Percentiles rank a stretch among this genome's conserved stretches.
phyloP scores from a whole-genome alignment of 2,113 vertebrate genomes.

The Pangasianodon hypophthalmus region DNA sequence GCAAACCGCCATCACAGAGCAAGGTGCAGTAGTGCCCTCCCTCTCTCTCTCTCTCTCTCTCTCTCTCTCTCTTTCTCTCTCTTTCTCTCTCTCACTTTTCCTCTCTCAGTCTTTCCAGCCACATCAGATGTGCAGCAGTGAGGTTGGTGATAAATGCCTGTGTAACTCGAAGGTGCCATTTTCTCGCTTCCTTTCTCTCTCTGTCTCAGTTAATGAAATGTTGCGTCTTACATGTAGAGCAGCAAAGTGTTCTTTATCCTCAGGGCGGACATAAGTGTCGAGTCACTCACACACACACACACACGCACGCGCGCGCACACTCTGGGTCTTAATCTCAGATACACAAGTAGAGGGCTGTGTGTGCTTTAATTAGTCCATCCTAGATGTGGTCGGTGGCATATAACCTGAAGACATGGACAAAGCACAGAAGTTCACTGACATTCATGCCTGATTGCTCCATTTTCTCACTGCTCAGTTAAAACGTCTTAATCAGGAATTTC shows the following conservation, averaged over 20 bases:
- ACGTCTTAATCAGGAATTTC: conserved; percentile 34
- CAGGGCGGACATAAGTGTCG: conserved; percentile 28
- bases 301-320: neutral
- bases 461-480: conserved; percentile 34
- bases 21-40: neutral
- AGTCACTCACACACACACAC: conserved; percentile 35
- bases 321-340: conserved; percentile 36
- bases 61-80: conserved; percentile 13
- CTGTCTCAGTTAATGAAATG: conserved; percentile 33
- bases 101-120: neutral
- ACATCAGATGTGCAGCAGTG: conserved; percentile 1
- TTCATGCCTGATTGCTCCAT: neutral
- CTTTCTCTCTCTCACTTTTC: neutral
- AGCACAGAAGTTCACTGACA: conserved; percentile 45
- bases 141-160: conserved; percentile 9
- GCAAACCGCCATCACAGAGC: conserved; percentile 25
- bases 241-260: conserved; percentile 32
- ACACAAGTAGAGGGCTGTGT: conserved; percentile 25
- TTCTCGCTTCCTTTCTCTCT: conserved; percentile 7
- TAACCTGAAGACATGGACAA: conserved; percentile 41
- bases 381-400: conserved; percentile 52
- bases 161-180: conserved; percentile 33
- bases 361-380: conserved; percentile 65
- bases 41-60: neutral
- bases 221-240: conserved; percentile 23